Evolutionary conservation across 2,888 invertebrate genomes (phyloP).

Genomic region (Automeris io): DNA sequence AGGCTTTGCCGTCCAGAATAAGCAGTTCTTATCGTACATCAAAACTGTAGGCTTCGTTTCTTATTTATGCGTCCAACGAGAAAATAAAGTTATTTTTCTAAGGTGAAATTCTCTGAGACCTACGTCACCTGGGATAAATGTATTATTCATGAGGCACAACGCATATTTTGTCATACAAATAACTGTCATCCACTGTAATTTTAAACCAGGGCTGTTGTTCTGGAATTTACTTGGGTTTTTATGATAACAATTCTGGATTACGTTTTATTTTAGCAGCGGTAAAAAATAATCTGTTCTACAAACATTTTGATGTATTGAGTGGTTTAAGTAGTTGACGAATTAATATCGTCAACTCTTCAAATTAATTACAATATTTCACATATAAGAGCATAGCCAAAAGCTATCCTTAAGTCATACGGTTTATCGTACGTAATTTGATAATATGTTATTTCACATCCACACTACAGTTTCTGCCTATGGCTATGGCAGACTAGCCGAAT

Average conservation of each 20-base stretch:
- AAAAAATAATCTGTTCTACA: too few species aligned
- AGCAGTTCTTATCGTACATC: slow-evolving; percentile 42
- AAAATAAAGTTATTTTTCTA: slow-evolving; percentile 26
- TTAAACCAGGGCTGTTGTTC: slow-evolving; percentile 21
- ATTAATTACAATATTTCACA: too few species aligned
- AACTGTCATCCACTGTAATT: slow-evolving; percentile 20
- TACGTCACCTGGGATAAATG: slow-evolving; percentile 36
- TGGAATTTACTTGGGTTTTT: slow-evolving; percentile 7
- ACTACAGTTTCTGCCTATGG: too few species aligned
- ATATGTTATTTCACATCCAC: too few species aligned
- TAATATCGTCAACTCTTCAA: too few species aligned
- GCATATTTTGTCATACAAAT: slow-evolving; percentile 27
- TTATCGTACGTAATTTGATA: too few species aligned
- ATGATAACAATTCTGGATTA: slow-evolving; percentile 5
- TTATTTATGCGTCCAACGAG: slow-evolving; percentile 20
- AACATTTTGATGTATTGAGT: too few species aligned
- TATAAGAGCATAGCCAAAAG: too few species aligned
- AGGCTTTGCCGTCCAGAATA: slow-evolving; percentile 33
- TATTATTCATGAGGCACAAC: slow-evolving; percentile 39
- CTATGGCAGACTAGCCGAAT: too few species aligned
- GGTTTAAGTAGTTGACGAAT: too few species aligned
- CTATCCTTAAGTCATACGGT: too few species aligned
- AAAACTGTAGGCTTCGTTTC: slow-evolving; percentile 29
- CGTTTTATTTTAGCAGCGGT: slow-evolving; percentile 8
- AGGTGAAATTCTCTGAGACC: slow-evolving; percentile 10